Base-by-base conservation (phyloP, 2,888 invertebrate species). In the Helobdella robusta region DNA sequence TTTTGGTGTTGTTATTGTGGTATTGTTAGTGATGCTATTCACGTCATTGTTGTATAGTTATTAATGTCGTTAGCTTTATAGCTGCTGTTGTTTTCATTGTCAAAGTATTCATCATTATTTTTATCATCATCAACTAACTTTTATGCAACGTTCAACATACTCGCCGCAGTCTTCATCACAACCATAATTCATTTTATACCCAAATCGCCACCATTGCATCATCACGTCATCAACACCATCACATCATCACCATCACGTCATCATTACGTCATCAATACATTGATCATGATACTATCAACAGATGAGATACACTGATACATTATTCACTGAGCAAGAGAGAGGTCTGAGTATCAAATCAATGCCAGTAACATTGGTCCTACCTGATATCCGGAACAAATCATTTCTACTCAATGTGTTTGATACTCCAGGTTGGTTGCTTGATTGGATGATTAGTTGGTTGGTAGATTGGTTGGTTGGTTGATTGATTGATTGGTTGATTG, bases 271-370 rank as follows among this genome's bases (percentile, higher is more conserved):
- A n/a, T n/a, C n/a, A n/a, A n/a, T n/a, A n/a, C n/a, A n/a, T n/a
- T n/a, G n/a, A n/a, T n/a, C n/a, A 50, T 11, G 8, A 50, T 60
- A 62, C 62, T 30, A 64, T 30, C 72, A 73, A 50, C 72, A 78
- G 77, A 83, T 89, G 76, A 84, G 93, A 6, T 98, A 94, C 77
- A 95, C 97, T 0, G 97, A 98, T 78, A 94, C 90, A 0, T 82
- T 98, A 15, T 93, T 94, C 76, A 95, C 95, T 28, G 97, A 98
- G 77, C 94, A 95, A 68, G 77, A 78, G 77, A 84, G 98, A 54
- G 98, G 97, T 0, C 92, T 95, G 18, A 93, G 94, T 65, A 97
- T 95, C 61, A 98, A 99, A 82, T 86, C 93, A 0, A 90, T 90
- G 69, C 98, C 98, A 0, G 89, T 97, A 0, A 95, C 95, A 0